Evolutionary conservation across 2,113 vertebrate genomes (phyloP), one percentile per base, ranked within the genome.

Genomic region (Rafetus swinhoei): DNA sequence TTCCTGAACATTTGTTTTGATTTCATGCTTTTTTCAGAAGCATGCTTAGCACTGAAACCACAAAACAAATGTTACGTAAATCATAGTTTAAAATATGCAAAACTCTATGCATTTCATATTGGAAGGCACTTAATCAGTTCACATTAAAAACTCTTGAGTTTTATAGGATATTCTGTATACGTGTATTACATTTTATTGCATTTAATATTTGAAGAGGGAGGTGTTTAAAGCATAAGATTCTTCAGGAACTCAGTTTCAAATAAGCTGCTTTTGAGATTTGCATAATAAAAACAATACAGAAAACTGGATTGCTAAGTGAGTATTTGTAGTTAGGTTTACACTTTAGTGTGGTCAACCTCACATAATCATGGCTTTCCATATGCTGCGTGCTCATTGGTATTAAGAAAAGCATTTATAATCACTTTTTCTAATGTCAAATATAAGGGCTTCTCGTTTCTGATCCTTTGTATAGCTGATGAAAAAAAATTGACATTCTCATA

Each of bases 251-350:
- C 35, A 10, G 2, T 89, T 92, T 92, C 5, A 0, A 21, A 1
- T 76, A 35, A 22, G 1, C 4, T 90, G 0, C 87, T 25, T 82
- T 90, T 91, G 91, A 55, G 24, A 91, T 90, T 88, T 85, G 32
- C 88, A 81, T 25, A 27, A 1, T 84, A 93, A 24, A 3, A 79
- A 25, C 25, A 35, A 72, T 32, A n/a, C 9, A 72, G 18, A 72
- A 72, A 69, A 9, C 54, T 2, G 0, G 2, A 90, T 80, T 79
- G 9, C 77, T 95, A 83, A 52, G 27, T 91, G n/a, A 55, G 12
- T 13, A 32, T 92, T 77, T 90, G 79, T 93, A 35, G 32, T 87
- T 96, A 87, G 81, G 76, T 22, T 92, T 86, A 55, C 18, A 53
- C 32, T 72, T 72, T n/a, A 27, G 55, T 8, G 35, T 89, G n/a